Evolutionary conservation across 2,797 vertebrate species (phyloP).

Genomic region (Pelobates cultripes): DNA sequence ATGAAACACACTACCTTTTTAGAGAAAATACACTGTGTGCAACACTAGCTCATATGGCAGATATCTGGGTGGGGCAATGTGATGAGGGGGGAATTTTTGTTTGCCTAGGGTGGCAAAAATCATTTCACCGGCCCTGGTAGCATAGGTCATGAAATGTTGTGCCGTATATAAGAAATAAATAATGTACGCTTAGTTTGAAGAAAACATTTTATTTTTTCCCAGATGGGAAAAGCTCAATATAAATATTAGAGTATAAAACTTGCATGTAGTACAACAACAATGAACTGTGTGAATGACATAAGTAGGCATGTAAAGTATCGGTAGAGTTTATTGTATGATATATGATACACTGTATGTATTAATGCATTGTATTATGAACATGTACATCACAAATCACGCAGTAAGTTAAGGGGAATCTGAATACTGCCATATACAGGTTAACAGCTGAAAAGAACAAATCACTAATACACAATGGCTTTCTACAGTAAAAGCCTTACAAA

Average conservation of each 20-base stretch:
- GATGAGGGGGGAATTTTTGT: too few relatives aligned
- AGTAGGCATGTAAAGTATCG: constrained; percentile 72
- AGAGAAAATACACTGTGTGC: too few relatives aligned
- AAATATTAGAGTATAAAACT: constrained; percentile 99
- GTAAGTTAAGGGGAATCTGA: constrained; percentile 60
- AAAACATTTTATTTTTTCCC: constrained; percentile 90
- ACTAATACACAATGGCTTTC: constrained; percentile 64
- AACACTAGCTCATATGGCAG: too few relatives aligned
- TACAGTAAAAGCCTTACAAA: constrained; percentile 60
- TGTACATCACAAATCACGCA: constrained; percentile 75
- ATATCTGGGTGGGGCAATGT: too few relatives aligned
- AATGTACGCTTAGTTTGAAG: constrained; percentile 63
- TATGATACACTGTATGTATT: constrained; percentile 75
- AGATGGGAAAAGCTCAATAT: constrained; percentile 96
- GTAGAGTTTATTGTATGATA: constrained; percentile 78
- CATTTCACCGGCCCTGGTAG: too few relatives aligned
- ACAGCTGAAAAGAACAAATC: constrained; percentile 64
- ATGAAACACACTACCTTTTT: too few relatives aligned
- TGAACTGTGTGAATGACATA: constrained; percentile 82
- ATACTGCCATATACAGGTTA: constrained; percentile 69
- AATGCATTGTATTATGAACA: constrained; percentile 79
- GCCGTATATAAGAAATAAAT: not conserved
- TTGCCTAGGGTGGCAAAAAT: too few relatives aligned
- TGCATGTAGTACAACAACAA: constrained; percentile 85
- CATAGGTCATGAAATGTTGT: too few relatives aligned